Evolutionary conservation across 2,113 vertebrate genomes (phyloP).

Genomic region (Pseudorasbora parva): DNA sequence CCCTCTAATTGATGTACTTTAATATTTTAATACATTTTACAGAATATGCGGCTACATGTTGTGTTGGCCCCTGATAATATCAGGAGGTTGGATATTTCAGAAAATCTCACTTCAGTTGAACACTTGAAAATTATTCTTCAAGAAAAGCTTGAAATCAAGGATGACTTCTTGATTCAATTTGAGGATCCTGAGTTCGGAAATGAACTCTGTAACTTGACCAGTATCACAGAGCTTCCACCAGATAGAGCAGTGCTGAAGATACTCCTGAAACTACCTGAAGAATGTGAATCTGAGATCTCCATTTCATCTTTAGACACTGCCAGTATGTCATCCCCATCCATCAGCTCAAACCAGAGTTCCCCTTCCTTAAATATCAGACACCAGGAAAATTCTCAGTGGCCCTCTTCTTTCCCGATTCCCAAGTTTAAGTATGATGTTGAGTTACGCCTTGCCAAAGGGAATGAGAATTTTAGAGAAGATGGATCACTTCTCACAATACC

Average conservation of each 20-base stretch:
- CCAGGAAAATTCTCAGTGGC: not conserved
- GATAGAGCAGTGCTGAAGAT: constrained; percentile 42
- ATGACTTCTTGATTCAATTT: constrained; percentile 34
- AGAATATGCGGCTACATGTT: constrained; percentile 17
- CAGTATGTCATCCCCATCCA: not conserved
- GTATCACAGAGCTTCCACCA: constrained; percentile 44
- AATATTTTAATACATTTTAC: not conserved
- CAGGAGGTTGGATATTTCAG: not conserved
- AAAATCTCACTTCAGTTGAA: constrained; percentile 23
- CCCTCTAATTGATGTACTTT: not conserved
- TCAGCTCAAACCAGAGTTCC: constrained; percentile 21
- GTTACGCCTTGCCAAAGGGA: constrained; percentile 26
- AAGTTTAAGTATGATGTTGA: constrained; percentile 39
- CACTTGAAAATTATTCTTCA: not conserved
- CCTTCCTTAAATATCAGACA: not conserved
- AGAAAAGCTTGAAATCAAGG: constrained; percentile 1
- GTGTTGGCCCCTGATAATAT: constrained; percentile 34
- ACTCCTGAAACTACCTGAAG: not conserved
- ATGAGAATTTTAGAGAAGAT: constrained; percentile 22
- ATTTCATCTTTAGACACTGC: constrained; percentile 1
- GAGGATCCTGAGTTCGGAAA: constrained; percentile 44
- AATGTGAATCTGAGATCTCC: not conserved
- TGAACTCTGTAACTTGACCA: constrained; percentile 46
- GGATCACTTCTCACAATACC: too few species aligned
- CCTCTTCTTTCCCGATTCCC: constrained; percentile 28